Evolutionary conservation across 2,113 vertebrate species (phyloP).

Genomic region (Cygnus atratus): DNA sequence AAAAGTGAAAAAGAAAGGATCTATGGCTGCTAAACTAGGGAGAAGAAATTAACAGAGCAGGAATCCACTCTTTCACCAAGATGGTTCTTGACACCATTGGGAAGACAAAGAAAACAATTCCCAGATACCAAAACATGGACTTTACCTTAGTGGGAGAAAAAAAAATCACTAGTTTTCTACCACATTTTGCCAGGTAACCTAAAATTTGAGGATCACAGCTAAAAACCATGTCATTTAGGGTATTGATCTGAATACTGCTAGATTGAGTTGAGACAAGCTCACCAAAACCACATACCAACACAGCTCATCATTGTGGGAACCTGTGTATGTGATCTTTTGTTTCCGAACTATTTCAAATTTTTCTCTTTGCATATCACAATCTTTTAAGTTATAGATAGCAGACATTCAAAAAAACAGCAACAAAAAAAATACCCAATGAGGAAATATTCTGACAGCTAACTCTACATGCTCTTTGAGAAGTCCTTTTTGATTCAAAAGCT

Average conservation of each 20-base stretch:
- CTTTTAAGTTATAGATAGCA: background rate
- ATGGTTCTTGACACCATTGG: background rate
- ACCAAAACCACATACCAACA: background rate
- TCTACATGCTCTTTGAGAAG: background rate
- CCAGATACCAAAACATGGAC: background rate
- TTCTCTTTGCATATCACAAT: background rate
- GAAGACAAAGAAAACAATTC: background rate
- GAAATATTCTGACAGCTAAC: background rate
- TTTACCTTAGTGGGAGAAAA: background rate
- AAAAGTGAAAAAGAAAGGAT: background rate
- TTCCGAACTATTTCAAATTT: background rate
- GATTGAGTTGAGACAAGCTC: background rate
- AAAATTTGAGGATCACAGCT: background rate
- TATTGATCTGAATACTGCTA: background rate
- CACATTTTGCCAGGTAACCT: background rate
- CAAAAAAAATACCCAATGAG: background rate
- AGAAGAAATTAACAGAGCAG: background rate
- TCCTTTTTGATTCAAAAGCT: background rate
- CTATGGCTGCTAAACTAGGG: background rate
- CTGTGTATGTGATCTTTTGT: background rate
- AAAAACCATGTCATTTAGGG: background rate
- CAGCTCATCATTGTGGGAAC: background rate
- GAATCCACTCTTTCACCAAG: background rate
- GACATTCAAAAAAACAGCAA: background rate
- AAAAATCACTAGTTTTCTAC: background rate